These are phyloP conservation scores for Mercenaria mercenaria DNA, from an alignment of 1,140 invertebrate species.

Conservation along the genomic window DNA sequence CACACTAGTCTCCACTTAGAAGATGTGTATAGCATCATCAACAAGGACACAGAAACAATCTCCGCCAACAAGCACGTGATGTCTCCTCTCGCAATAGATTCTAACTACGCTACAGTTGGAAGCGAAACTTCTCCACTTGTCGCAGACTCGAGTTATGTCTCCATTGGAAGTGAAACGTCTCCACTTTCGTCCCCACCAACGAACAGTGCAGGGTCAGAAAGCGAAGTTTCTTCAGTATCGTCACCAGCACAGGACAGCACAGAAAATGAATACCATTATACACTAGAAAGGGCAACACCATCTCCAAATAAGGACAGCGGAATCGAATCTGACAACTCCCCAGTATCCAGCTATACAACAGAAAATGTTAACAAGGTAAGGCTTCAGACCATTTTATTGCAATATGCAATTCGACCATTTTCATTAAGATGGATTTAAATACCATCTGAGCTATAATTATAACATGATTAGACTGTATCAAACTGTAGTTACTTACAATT, in stretches of 20 bases:
- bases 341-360: background rate
- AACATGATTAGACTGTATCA: too few species aligned
- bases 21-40: slow-evolving; percentile 51
- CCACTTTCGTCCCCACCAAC: background rate
- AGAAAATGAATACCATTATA: background rate
- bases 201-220: background rate
- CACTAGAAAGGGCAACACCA: slow-evolving; percentile 24
- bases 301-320: slow-evolving; percentile 57
- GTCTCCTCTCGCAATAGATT: background rate
- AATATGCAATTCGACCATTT: too few species aligned
- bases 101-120: background rate
- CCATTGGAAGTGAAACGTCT: too few species aligned
- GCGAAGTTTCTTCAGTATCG: background rate
- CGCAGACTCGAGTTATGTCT: background rate
- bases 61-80: background rate
- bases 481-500: too few species aligned
- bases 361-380: slow-evolving; percentile 14
- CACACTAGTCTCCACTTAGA: slow-evolving; percentile 51
- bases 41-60: slow-evolving; percentile 3
- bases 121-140: background rate
- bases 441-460: too few species aligned
- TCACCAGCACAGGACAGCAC: background rate
- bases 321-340: slow-evolving; percentile 56
- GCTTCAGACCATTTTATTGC: too few species aligned
- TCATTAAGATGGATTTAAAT: too few species aligned